Percentiles rank a stretch among this genome's conserved stretches.
phyloP scores from a whole-genome alignment of 2,797 vertebrate species.

The Buceros bicornis region DNA sequence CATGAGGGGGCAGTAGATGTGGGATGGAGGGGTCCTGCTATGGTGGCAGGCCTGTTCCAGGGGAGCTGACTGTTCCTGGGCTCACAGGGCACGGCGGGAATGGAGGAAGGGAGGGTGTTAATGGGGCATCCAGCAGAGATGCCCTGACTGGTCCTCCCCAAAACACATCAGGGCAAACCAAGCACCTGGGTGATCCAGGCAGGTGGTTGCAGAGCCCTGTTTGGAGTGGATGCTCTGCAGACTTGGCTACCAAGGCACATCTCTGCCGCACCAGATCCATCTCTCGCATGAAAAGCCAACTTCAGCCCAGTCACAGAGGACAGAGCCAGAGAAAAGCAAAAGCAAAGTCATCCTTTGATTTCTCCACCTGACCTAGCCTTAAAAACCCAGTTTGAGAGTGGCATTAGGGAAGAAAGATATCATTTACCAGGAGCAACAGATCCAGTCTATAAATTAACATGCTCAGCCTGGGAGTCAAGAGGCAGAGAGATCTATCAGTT shows the following conservation, averaged over 20 bases:
- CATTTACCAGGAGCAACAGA: conserved; percentile 68
- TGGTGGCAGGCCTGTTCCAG: background rate
- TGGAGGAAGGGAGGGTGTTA: background rate
- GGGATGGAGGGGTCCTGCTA: background rate
- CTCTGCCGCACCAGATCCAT: background rate
- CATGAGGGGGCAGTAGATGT: background rate
- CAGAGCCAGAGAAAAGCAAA: background rate
- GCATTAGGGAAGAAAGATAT: conserved; percentile 65
- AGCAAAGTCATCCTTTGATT: conserved; percentile 23
- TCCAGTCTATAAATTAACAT: conserved; percentile 75
- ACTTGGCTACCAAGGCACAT: background rate
- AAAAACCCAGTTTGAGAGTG: conserved; percentile 71
- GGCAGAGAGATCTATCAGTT: conserved; percentile 63
- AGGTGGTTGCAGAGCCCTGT: rapidly evolving
- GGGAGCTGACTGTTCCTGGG: background rate
- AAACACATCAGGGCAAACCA: background rate
- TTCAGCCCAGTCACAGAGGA: background rate
- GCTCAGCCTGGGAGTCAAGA: conserved; percentile 50
- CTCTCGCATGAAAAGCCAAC: background rate
- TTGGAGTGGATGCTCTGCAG: background rate
- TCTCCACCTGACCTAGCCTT: conserved; percentile 46
- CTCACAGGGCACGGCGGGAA: rapidly evolving
- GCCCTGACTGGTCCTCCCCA: background rate
- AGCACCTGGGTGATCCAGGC: background rate
- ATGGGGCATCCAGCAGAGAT: rapidly evolving